A percentile compares a stretch with the other conserved stretches of the same genome.
Evolutionary conservation across 2,113 vertebrate genomes (phyloP).

Genomic region (Seriola dumerili): DNA sequence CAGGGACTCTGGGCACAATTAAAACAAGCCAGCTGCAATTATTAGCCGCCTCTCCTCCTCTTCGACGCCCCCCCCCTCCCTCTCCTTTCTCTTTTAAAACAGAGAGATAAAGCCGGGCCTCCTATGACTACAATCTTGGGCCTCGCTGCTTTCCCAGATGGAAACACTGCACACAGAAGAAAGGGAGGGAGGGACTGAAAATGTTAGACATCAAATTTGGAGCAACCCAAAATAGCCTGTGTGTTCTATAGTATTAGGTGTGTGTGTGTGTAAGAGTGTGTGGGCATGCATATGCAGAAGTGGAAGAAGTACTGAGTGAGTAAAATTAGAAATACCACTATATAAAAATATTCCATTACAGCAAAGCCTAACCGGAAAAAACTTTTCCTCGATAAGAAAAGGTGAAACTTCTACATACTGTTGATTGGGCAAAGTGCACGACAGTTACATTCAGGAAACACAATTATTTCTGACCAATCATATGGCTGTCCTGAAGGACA

Average conservation of each 20-base stretch:
- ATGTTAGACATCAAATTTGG: slow-evolving; percentile 30
- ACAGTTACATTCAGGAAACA: too few species aligned
- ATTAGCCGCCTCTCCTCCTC: slow-evolving; percentile 61
- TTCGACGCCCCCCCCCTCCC: background rate
- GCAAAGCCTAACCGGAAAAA: too few species aligned
- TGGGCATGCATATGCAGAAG: background rate
- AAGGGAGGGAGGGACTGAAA: slow-evolving; percentile 29
- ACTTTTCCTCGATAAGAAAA: too few species aligned
- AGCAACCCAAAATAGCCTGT: slow-evolving; percentile 20
- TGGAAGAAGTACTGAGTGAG: too few species aligned
- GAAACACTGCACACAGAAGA: slow-evolving; percentile 44
- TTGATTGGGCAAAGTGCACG: too few species aligned
- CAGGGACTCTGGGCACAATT: slow-evolving; percentile 68
- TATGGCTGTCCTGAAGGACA: too few species aligned
- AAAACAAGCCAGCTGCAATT: slow-evolving; percentile 74
- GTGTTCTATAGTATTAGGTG: background rate
- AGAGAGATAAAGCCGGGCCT: slow-evolving; percentile 59
- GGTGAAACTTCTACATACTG: too few species aligned
- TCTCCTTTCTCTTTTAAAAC: slow-evolving; percentile 47
- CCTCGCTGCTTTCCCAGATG: slow-evolving; percentile 49
- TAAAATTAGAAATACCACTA: background rate
- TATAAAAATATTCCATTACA: background rate
- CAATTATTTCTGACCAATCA: too few species aligned
- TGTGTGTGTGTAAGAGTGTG: background rate
- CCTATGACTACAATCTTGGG: slow-evolving; percentile 51